Percentiles rank a stretch among this genome's conserved stretches.
Evolutionary conservation across 2,797 vertebrate genomes (phyloP).

Genomic region (Discoglossus pictus): DNA sequence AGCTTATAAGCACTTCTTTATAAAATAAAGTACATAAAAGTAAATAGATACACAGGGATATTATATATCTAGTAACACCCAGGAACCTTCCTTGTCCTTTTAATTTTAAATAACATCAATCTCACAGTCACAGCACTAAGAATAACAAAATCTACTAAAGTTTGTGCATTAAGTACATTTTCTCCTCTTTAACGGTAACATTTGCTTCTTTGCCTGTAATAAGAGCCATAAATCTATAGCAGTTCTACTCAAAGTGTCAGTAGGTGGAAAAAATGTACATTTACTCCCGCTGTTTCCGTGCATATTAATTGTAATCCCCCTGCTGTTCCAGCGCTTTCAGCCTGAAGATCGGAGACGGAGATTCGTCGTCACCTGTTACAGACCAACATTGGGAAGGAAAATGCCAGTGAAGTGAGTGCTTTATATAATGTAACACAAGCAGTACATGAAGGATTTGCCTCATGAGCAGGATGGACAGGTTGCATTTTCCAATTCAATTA

Average conservation of each 20-base stretch:
- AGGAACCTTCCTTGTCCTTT: too few species aligned
- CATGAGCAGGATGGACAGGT: slow-evolving; percentile 30
- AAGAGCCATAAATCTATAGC: background rate
- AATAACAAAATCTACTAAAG: too few species aligned
- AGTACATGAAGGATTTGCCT: slow-evolving; percentile 20
- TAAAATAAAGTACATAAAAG: too few species aligned
- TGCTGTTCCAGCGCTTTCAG: slow-evolving; percentile 72
- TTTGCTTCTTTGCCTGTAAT: background rate
- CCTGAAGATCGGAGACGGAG: slow-evolving; percentile 74
- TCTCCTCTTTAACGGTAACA: too few species aligned
- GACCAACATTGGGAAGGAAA: slow-evolving; percentile 61
- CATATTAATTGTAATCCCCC: slow-evolving; percentile 78
- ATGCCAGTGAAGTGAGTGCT: slow-evolving; percentile 74
- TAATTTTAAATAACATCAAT: too few species aligned
- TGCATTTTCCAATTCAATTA: slow-evolving; percentile 49
- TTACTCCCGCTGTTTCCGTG: slow-evolving; percentile 61
- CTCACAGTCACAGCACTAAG: too few species aligned
- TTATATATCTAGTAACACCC: too few species aligned
- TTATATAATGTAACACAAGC: slow-evolving; percentile 52
- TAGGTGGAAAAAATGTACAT: slow-evolving; percentile 38
- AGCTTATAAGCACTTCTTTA: too few species aligned
- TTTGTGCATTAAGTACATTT: too few species aligned
- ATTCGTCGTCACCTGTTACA: slow-evolving; percentile 57
- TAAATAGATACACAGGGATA: too few species aligned
- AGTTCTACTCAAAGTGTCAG: background rate